Conservation (phyloP, 2,797 vertebrate genomes). For the Acipenser transmontanus region DNA sequence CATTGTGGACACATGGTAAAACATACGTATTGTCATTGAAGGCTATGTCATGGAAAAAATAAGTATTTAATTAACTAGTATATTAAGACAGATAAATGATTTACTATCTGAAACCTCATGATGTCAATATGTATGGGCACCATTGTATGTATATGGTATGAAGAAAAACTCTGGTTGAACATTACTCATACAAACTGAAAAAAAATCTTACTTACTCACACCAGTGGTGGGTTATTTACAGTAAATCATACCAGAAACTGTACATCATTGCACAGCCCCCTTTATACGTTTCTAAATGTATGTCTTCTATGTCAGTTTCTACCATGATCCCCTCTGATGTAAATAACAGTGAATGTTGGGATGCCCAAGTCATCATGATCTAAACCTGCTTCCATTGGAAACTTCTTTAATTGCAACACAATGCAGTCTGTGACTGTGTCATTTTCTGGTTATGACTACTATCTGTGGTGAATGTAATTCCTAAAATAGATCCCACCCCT, state of each 20-base stretch:
- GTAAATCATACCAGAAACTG: conserved; percentile 1
- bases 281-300: neutral
- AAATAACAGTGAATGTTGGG: conserved; percentile 32
- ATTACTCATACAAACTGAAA: neutral
- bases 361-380: conserved; percentile 34
- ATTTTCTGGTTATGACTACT: conserved; percentile 32
- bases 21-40: too few relatives aligned
- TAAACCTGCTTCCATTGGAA: conserved; percentile 44
- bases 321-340: conserved; percentile 30
- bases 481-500: conserved; percentile 30
- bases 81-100: too few relatives aligned
- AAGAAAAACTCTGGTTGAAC: neutral
- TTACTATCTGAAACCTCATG: too few relatives aligned
- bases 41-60: too few relatives aligned
- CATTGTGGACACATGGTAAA: too few relatives aligned
- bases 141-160: too few relatives aligned
- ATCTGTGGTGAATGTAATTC: conserved; percentile 16
- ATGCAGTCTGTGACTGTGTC: conserved; percentile 25
- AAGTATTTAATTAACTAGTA: too few relatives aligned
- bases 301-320: conserved; percentile 24
- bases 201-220: neutral
- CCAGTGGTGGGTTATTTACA: neutral
- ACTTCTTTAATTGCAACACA: conserved; percentile 41
- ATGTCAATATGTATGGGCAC: too few relatives aligned
- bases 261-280: neutral